Evolutionary conservation across 2,888 invertebrate species (phyloP), one percentile per base, ranked within the genome.

Genomic region (Thecocarcelia acutangulata): DNA sequence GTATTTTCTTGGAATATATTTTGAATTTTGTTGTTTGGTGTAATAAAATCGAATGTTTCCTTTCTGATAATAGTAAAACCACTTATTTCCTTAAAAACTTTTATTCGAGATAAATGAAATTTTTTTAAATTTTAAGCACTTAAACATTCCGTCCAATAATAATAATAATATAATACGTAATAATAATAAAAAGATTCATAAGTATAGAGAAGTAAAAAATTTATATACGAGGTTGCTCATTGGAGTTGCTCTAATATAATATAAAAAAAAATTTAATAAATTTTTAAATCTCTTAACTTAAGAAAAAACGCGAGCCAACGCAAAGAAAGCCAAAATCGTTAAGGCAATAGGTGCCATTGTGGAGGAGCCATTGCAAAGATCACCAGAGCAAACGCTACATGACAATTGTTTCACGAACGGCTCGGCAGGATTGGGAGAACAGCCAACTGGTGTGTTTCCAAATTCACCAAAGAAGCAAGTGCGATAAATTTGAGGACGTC

Each of bases 391-490:
- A 5, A 90, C 89, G 33, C 89, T 87, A 59, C 90, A 90, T 44
- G 86, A 82, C 52, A 89, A 66, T 73, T 88, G 87, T 80, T 87
- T 90, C 79, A 86, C 80, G 33, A 85, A 85, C n/a, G 88, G 86
- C 74, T 87, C 66, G 0, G 86, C 48, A 13, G 88, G 88, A 85
- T 90, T 90, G 0, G 80, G 13, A 28, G 85, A 84, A 76, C 90
- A 90, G 12, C 90, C 90, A 1, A 54, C 40, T 3, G 86, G 79
- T 0, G 87, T 87, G 40, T 88, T 84, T 44, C 73, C 80, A 0
- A 88, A n/a, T 54, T 89, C 88, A 40, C 90, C 90, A 9, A 87
- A 90, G 82, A 85, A 90, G 75, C 90, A 90, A 72, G 83, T 84
- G 5, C 85, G 85, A 0, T 80, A 42, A 21, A 84, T 79, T 59